Evolutionary conservation across 2,113 vertebrate species (phyloP).

Genomic region (Vimba vimba): DNA sequence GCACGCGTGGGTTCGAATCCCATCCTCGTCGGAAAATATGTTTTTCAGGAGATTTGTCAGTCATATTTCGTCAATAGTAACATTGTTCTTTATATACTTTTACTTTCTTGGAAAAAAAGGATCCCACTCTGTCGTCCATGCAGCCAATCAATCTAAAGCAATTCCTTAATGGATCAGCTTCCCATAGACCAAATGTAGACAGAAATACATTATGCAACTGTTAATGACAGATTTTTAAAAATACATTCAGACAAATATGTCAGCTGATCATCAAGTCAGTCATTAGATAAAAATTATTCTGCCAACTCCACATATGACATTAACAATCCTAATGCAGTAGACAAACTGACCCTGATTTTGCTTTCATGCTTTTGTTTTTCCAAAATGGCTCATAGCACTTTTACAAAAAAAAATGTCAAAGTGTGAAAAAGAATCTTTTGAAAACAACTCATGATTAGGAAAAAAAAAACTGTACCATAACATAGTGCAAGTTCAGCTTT

Average conservation of each 20-base stretch:
- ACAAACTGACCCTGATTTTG: neutral
- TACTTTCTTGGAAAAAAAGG: neutral
- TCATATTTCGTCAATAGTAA: no score
- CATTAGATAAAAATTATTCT: neutral
- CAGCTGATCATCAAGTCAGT: neutral
- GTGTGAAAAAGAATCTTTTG: neutral
- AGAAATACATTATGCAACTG: neutral
- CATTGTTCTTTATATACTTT: no score
- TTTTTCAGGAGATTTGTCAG: neutral
- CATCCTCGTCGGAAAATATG: slow-evolving; percentile 67
- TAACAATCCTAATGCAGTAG: neutral
- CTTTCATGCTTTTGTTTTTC: neutral
- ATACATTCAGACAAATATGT: neutral
- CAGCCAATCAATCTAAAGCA: neutral
- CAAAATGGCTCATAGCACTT: neutral
- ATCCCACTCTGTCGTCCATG: neutral
- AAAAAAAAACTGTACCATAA: neutral
- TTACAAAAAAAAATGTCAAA: neutral
- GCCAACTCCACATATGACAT: neutral
- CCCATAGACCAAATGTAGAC: neutral
- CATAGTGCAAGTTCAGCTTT: neutral
- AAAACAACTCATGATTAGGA: neutral
- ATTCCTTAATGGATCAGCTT: neutral
- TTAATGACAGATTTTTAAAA: neutral
- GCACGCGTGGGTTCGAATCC: slow-evolving; percentile 79